Evolutionary conservation across 2,113 vertebrate species (phyloP).

Genomic region (Phrynosoma blainvillii): DNA sequence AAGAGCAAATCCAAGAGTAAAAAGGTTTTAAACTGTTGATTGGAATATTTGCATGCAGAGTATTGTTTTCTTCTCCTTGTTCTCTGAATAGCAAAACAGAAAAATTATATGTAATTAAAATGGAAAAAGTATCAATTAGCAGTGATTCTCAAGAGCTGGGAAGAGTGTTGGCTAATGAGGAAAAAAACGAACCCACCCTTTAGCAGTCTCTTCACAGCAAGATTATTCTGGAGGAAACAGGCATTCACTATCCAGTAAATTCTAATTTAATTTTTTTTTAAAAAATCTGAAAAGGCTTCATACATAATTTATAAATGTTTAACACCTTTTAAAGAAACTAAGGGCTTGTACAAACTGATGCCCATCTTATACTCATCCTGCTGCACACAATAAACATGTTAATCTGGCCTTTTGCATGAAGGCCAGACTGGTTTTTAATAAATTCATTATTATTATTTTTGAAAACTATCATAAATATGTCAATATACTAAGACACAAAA

Average conservation of each 20-base stretch:
- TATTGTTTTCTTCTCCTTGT: constrained; percentile 81
- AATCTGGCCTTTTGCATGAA: background rate
- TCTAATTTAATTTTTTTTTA: background rate
- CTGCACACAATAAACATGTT: background rate
- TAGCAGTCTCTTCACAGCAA: constrained; percentile 68
- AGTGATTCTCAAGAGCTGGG: constrained; percentile 75
- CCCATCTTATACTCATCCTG: background rate
- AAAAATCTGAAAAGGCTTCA: background rate
- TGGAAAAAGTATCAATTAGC: constrained; percentile 81
- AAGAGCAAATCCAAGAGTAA: constrained; percentile 65
- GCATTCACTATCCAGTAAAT: constrained; percentile 9
- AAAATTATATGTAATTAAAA: constrained; percentile 84
- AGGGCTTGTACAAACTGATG: background rate
- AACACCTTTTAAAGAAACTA: background rate
- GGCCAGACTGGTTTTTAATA: background rate
- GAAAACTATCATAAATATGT: background rate
- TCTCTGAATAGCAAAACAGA: constrained; percentile 80
- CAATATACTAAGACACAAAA: background rate
- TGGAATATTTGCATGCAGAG: constrained; percentile 79
- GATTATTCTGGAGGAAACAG: constrained; percentile 60
- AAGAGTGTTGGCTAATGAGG: constrained; percentile 74
- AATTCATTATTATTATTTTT: background rate
- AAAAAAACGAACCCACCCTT: constrained; percentile 66
- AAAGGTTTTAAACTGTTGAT: constrained; percentile 80
- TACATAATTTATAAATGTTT: constrained; percentile 4